phyloP scores from a whole-genome alignment of 37 sponge, comb jelly and placozoan genomes.

The Oscarella lobularis region DNA sequence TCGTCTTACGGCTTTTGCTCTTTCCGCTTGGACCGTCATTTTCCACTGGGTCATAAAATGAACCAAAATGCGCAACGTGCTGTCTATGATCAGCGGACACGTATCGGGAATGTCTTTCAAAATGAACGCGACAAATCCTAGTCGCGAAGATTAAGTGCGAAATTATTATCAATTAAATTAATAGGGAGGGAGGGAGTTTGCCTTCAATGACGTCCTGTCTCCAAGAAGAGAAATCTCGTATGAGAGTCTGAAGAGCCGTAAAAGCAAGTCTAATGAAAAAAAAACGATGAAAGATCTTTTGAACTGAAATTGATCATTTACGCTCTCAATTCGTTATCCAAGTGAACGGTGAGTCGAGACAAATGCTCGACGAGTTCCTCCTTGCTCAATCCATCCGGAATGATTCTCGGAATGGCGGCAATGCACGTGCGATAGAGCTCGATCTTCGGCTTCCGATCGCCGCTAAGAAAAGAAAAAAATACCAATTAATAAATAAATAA shows the following conservation, averaged over 20 bases:
- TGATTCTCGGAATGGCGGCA: constrained; percentile 72
- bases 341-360: constrained; percentile 77
- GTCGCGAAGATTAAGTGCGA: background rate
- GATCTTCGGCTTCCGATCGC: constrained; percentile 75
- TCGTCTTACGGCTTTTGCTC: background rate
- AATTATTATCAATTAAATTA: background rate
- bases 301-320: constrained; percentile 6
- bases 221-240: constrained; percentile 59
- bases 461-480: constrained; percentile 8
- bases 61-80: constrained; percentile 39
- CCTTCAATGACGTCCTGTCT: constrained; percentile 44
- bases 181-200: background rate
- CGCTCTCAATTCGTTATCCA: constrained; percentile 74
- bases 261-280: constrained; percentile 30
- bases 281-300: background rate
- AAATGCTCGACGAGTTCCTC: constrained; percentile 70
- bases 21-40: constrained; percentile 19
- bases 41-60: constrained; percentile 75
- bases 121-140: constrained; percentile 55
- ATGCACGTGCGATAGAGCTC: constrained; percentile 91
- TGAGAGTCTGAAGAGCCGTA: constrained; percentile 52
- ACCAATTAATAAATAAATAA: background rate
- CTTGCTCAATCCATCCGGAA: constrained; percentile 49
- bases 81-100: constrained; percentile 69
- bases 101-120: constrained; percentile 77